Percentiles rank a stretch among this genome's conserved stretches.
phyloP scores from a whole-genome alignment of 2,113 vertebrate species.

The Lichenostomus cassidix region DNA sequence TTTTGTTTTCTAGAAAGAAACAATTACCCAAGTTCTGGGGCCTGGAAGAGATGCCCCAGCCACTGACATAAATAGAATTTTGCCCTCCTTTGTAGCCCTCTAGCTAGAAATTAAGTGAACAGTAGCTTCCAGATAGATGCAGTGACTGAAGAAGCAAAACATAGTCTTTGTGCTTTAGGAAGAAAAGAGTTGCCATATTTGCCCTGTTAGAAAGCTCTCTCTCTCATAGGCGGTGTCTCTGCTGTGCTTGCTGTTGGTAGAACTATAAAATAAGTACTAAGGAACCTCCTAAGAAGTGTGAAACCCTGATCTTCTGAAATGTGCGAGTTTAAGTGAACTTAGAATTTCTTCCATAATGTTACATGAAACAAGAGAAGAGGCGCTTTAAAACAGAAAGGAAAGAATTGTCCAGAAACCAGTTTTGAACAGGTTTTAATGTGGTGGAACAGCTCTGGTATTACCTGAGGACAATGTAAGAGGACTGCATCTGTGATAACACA shows the following conservation, averaged over 20 bases:
- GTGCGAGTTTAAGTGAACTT: not conserved
- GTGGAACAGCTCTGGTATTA: not conserved
- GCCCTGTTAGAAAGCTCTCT: not conserved
- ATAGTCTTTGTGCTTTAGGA: not conserved
- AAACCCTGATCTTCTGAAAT: not conserved
- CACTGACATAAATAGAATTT: not conserved
- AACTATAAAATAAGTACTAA: not conserved
- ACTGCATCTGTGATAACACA: not conserved
- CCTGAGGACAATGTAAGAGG: accelerated
- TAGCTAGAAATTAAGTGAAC: not conserved
- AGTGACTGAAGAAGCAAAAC: not conserved
- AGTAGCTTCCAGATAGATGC: not conserved
- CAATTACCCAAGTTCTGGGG: not conserved
- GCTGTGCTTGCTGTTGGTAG: not conserved
- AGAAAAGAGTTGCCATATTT: accelerated
- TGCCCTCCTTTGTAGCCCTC: not conserved
- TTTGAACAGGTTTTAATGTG: not conserved
- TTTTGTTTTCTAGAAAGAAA: not conserved
- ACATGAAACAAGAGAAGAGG: not conserved
- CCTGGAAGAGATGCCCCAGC: not conserved
- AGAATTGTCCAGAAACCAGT: not conserved
- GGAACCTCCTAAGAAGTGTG: not conserved
- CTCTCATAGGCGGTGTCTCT: not conserved
- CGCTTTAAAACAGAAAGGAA: not conserved
- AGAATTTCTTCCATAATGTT: not conserved